A percentile compares a stretch with the other conserved stretches of the same genome.
These are phyloP conservation scores for Elysia crispata DNA, from an alignment of 2,888 invertebrate genomes.

Conservation along the genomic window DNA sequence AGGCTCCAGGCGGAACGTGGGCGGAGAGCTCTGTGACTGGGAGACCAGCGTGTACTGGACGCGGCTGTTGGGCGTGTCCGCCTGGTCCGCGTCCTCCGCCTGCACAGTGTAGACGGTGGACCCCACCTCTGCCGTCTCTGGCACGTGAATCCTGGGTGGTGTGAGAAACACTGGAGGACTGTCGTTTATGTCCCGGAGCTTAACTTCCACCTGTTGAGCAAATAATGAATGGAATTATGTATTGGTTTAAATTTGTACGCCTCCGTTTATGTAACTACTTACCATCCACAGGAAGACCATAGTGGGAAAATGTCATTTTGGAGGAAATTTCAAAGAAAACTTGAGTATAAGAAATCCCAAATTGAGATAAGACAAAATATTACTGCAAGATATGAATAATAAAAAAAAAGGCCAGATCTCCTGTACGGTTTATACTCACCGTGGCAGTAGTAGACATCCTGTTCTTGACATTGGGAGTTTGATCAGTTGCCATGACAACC, in stretches of 20 bases:
- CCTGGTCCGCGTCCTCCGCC: conserved; percentile 90
- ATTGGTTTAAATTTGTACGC: neutral
- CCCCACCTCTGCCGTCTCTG: conserved; percentile 83
- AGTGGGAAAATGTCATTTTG: no score
- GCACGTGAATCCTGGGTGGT: conserved; percentile 84
- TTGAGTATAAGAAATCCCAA: neutral
- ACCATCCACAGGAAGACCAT: no score
- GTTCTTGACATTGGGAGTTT: conserved; percentile 80
- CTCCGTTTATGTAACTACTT: no score
- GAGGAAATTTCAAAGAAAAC: neutral
- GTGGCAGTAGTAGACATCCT: conserved; percentile 79
- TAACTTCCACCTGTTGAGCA: conserved; percentile 88
- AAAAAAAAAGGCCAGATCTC: no score
- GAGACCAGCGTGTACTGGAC: conserved; percentile 83
- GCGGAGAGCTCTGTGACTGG: conserved; percentile 79
- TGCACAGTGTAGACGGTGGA: conserved; percentile 92
- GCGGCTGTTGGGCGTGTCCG: conserved; percentile 85
- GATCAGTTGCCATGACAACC: conserved; percentile 90
- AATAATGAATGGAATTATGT: neutral
- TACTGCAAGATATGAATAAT: no score
- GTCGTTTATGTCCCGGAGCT: conserved; percentile 91
- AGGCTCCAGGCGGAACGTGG: conserved; percentile 88
- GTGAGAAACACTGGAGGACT: conserved; percentile 92
- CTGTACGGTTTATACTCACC: no score
- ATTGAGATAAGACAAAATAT: neutral